phyloP scores from a whole-genome alignment of 2,888 invertebrate species.

The Dicroscelio sp. region DNA sequence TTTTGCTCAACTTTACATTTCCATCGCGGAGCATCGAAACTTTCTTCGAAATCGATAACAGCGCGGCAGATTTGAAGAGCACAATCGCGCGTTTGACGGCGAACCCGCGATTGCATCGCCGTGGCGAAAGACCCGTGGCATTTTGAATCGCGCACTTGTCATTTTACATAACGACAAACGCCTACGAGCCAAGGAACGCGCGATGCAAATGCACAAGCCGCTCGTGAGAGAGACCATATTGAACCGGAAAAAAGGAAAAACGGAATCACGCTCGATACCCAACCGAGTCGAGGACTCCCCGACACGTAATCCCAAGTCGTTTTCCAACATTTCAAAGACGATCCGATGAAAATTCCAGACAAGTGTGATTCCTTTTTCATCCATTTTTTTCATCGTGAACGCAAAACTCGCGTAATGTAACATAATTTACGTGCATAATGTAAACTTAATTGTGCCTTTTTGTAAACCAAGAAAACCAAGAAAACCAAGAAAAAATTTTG shows the following conservation, averaged over 20 bases:
- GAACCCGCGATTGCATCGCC: conserved; percentile 35
- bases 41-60: background rate
- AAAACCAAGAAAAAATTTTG: no score
- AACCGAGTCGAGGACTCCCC: conserved; percentile 90
- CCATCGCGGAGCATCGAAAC: background rate
- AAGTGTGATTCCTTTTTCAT: no score
- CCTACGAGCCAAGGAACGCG: conserved; percentile 62
- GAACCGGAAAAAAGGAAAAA: conserved; percentile 78
- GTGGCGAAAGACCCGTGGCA: conserved; percentile 46
- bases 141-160: conserved; percentile 63
- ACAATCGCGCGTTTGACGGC: conserved; percentile 34
- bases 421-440: no score
- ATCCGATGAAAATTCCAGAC: no score
- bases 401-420: no score
- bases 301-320: conserved; percentile 54
- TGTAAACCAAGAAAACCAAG: no score
- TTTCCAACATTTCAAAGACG: background rate
- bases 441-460: no score
- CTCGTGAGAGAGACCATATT: conserved; percentile 65
- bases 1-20: no score
- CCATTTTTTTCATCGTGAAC: background rate
- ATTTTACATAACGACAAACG: conserved; percentile 75
- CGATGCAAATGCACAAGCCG: conserved; percentile 61
- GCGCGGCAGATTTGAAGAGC: conserved; percentile 29
- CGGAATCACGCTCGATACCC: conserved; percentile 90